Evolutionary conservation across 2,113 vertebrate species (phyloP).

Genomic region (Crypturellus undulatus): DNA sequence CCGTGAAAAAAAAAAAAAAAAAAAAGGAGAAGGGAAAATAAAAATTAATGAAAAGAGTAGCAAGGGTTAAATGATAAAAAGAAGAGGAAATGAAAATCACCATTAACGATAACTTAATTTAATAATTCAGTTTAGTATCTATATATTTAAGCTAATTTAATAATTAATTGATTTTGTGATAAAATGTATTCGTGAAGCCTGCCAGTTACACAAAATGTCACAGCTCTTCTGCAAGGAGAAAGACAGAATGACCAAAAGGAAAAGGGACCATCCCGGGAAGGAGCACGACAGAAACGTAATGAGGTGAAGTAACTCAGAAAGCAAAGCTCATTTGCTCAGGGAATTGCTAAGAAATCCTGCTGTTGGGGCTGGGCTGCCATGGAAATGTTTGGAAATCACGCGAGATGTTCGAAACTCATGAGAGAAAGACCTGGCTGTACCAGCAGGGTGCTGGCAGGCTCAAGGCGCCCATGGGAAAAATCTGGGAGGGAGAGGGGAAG

Average conservation of each 20-base stretch:
- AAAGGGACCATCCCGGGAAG: neutral
- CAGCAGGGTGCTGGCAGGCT: neutral
- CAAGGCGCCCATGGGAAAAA: no score
- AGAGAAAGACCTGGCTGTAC: neutral
- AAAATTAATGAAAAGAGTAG: neutral
- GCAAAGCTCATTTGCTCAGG: neutral
- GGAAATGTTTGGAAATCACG: neutral
- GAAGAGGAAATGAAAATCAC: no score
- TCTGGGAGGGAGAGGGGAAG: neutral
- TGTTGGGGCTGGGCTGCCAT: neutral
- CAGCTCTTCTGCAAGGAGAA: neutral
- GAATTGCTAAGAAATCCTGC: neutral
- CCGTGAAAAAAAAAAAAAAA: neutral
- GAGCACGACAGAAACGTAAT: neutral
- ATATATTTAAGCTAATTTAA: no score
- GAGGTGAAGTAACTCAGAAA: neutral
- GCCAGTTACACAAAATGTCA: neutral
- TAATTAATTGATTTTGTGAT: neutral
- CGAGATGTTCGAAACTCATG: neutral
- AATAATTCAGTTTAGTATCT: no score
- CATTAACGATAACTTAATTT: no score
- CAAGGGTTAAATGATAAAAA: neutral
- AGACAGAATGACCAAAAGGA: neutral
- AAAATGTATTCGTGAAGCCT: neutral
- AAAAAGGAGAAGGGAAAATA: neutral